Evolutionary conservation across 2,888 invertebrate genomes (phyloP).

Genomic region (Papilio protenor): DNA sequence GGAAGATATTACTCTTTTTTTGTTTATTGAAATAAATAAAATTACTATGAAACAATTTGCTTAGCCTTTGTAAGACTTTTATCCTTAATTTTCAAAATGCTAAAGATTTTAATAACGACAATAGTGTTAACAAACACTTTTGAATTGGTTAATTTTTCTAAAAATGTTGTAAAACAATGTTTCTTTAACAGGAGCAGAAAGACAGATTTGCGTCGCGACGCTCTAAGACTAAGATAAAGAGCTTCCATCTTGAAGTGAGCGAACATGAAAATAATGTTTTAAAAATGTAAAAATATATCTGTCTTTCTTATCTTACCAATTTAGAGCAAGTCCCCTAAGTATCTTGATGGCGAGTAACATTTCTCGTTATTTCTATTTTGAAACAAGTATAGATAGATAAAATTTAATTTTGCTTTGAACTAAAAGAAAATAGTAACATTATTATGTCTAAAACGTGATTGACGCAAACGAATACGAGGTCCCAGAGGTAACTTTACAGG

Average conservation of each 20-base stretch:
- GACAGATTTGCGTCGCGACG: conserved; percentile 9
- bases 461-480: background rate
- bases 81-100: background rate
- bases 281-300: conserved; percentile 19
- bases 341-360: conserved; percentile 11
- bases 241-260: conserved; percentile 11
- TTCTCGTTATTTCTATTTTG: background rate
- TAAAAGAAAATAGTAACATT: background rate
- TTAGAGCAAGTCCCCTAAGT: conserved; percentile 26
- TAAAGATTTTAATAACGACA: background rate
- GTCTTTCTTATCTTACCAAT: conserved; percentile 27
- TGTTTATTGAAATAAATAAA: background rate
- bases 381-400: background rate
- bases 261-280: conserved; percentile 20
- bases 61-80: background rate
- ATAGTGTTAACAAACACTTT: background rate
- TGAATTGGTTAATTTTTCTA: background rate
- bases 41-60: background rate
- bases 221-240: conserved; percentile 16
- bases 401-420: background rate
- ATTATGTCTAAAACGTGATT: conserved; percentile 7
- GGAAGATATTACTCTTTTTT: background rate
- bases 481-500: background rate
- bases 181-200: conserved; percentile 2
- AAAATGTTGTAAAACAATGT: conserved; percentile 6